Percentiles rank a stretch among this genome's conserved stretches.
These are phyloP conservation scores for Scrobipalpa atriplicella DNA, from an alignment of 2,888 invertebrate species.

Conservation along the genomic window DNA sequence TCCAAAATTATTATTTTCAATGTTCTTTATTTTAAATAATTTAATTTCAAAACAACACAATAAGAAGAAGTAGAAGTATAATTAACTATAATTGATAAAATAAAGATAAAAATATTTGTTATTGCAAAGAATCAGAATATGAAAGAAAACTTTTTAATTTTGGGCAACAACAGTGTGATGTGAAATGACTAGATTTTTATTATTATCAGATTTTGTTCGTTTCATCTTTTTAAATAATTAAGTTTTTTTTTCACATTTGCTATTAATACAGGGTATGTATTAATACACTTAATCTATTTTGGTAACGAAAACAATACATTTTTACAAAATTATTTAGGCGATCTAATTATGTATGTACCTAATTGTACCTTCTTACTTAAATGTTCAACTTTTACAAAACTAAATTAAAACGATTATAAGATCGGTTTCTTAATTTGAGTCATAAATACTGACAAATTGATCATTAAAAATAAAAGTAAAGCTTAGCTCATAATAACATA, in stretches of 20 bases:
- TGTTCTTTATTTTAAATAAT: neutral
- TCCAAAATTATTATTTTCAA: neutral
- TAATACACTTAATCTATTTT: neutral
- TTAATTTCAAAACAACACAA: neutral
- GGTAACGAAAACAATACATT: no score
- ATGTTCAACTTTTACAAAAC: no score
- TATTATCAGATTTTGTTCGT: slow-evolving; percentile 3
- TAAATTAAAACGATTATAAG: neutral
- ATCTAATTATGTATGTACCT: no score
- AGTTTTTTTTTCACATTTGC: neutral
- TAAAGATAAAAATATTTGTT: neutral
- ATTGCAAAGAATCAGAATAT: slow-evolving; percentile 17
- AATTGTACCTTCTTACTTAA: no score
- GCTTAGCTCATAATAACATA: neutral
- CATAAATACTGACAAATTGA: neutral
- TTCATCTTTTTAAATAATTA: no score
- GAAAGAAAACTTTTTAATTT: slow-evolving; percentile 32
- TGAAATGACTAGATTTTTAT: slow-evolving; percentile 21
- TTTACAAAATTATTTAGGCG: no score
- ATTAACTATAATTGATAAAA: neutral
- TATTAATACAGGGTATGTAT: no score
- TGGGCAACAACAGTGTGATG: slow-evolving; percentile 17
- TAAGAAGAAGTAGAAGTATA: neutral
- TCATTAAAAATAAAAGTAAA: neutral
- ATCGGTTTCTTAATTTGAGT: neutral